phyloP scores from a whole-genome alignment of 2,888 invertebrate genomes.

The Hanleya hanleyi region DNA sequence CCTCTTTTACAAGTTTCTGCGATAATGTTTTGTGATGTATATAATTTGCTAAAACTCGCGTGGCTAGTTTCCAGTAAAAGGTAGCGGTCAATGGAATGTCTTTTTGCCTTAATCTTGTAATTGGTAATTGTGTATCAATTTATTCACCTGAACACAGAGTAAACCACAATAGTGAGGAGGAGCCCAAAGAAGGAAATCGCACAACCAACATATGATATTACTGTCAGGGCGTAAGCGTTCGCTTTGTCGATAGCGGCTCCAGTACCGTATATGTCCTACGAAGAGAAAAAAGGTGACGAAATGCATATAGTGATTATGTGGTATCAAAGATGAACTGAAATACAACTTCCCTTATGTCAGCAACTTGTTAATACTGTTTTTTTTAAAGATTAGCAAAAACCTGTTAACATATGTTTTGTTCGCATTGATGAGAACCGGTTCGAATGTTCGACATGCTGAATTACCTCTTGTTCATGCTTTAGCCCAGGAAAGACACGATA shows the following conservation, averaged over 20 bases:
- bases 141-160: constrained; percentile 75
- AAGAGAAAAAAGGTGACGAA: constrained; percentile 3
- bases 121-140: too few relatives aligned
- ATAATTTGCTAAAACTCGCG: too few relatives aligned
- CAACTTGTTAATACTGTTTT: not conserved
- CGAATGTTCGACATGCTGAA: too few relatives aligned
- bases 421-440: too few relatives aligned
- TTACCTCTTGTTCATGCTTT: too few relatives aligned
- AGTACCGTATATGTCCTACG: constrained; percentile 57
- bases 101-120: too few relatives aligned
- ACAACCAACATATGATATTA: constrained; percentile 75
- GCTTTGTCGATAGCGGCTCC: constrained; percentile 40
- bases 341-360: not conserved
- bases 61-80: too few relatives aligned
- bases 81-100: too few relatives aligned
- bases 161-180: constrained; percentile 74
- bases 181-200: constrained; percentile 74
- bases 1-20: too few relatives aligned
- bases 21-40: too few relatives aligned
- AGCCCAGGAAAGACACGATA: too few relatives aligned
- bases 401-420: too few relatives aligned
- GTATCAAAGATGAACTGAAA: not conserved
- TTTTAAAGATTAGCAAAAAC: not conserved
- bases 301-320: not conserved
- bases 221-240: constrained; percentile 67